Conservation (phyloP, 1,140 invertebrate genomes). For the Euwallacea similis region DNA sequence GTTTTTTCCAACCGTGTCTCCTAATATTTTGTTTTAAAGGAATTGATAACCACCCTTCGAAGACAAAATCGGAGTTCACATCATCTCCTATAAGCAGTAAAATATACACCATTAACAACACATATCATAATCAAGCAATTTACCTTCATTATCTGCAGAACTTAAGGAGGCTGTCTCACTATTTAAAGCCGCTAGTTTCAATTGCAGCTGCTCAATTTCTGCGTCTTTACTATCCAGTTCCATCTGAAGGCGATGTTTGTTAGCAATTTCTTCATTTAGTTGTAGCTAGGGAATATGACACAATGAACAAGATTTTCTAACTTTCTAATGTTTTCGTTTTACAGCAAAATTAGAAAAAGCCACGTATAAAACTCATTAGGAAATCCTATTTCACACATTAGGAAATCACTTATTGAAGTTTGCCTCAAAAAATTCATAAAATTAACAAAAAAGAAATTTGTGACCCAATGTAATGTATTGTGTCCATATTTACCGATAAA, state of each 20-base stretch:
- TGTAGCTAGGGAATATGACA: conserved; percentile 49
- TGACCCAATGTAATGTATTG: background rate
- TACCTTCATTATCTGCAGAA: conserved; percentile 79
- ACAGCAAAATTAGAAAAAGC: background rate
- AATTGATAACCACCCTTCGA: conserved; percentile 95
- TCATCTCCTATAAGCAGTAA: conserved; percentile 59
- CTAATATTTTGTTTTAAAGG: conserved; percentile 95
- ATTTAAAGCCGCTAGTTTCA: conserved; percentile 74
- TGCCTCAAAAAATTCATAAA: too few species aligned
- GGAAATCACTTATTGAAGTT: too few species aligned
- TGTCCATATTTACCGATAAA: conserved; percentile 61
- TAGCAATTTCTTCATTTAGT: conserved; percentile 68
- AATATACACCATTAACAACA: background rate
- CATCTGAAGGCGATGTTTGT: conserved; percentile 83
- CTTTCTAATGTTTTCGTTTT: background rate
- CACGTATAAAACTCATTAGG: background rate
- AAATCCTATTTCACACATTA: too few species aligned
- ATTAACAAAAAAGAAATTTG: too few species aligned
- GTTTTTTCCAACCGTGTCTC: conserved; percentile 94
- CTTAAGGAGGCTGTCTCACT: conserved; percentile 89
- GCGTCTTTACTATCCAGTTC: conserved; percentile 95
- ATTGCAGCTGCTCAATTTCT: conserved; percentile 90
- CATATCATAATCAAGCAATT: background rate
- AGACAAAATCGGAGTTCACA: conserved; percentile 65
- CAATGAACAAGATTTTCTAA: background rate